Base-by-base conservation (phyloP, 2,113 vertebrate genomes). In the Crocuta crocuta region DNA sequence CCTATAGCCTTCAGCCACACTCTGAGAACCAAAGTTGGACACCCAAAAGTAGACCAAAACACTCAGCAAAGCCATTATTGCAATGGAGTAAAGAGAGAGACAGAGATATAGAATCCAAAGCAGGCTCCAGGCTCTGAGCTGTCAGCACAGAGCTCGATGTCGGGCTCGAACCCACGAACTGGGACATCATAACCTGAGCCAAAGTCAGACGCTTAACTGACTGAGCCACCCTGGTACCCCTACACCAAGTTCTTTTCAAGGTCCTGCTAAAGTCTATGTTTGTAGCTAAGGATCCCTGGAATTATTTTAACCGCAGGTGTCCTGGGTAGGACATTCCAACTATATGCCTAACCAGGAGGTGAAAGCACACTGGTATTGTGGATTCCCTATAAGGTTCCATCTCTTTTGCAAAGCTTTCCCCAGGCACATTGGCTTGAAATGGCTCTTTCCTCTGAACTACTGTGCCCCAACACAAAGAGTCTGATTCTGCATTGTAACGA, bases 401-500 rank as follows among this genome's bases (percentile, higher is more conserved):
- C 26, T 84, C 21, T 79, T 50, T 31, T 80, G 7, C 55, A 74
- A 80, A 85, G 70, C 61, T 58, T 50, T 63, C 39, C 65, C 65
- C 16, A 24, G 28, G 7, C 48, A 84, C 24, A 8, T 0, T 65
- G 74, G 26, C 66, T 80, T 94, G 83, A 65, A 90, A 87, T 76
- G 6, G 65, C 45, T 95, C 71, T 58, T 76, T 71, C 21, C 21
- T 89, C 50, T 71, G 63, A 84, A 70, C 23, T 33, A 11, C 81
- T 66, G 45, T 28, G 16, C 10, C 55, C 74, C 74, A 23, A 26
- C 58, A 61, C 21, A 61, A 23, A 66, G 61, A 91, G 73, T 96
- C 58, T 89, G 53, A 93, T 66, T 89, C 89, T 95, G 35, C 7
- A 63, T 33, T 65, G 58, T 79, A 79, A 89, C 61, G 39, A 93